Base-by-base conservation (phyloP, 2,113 vertebrate species). In the Diadophis punctatus region DNA sequence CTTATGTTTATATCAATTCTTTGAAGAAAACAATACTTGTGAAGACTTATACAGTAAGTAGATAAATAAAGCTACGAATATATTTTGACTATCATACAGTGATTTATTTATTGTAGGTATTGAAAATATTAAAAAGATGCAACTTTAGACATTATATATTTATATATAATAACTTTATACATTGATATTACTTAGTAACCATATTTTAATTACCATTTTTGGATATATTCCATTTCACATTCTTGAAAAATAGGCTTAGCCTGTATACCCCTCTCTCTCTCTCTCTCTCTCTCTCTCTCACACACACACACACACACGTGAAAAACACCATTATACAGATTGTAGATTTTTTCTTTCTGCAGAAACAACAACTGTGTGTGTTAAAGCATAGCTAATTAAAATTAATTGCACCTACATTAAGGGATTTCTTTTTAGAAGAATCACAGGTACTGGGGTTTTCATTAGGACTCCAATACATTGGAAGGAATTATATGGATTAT, bases 1-100 rank as follows among this genome's bases (percentile, higher is more conserved):
- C 23, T 93, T 94, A 91, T 51, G 91, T 88, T 94, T 93, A 25
- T 85, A 43, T 80, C 34, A 93, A 22, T 92, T 30, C 91, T 95
- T 92, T 84, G 92, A 89, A 18, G 20, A 53, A 86, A 84, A 4
- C 39, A 55, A 25, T 49, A 34, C 4, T 12, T 84, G 16, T 55
- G 39, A 43, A 74, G 30, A 5, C 3, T 34, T 58, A 88, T 10
- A 49, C 25, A 60, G 58, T 60, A 68, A 30, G 10, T 23, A 87
- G 34, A 93, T 34, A 30, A 84, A 74, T 14, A 9, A n/a, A 43
- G n/a, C 1, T 2, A 88, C 43, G 39, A 53, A 6, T 7, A 34
- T 55, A 58, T 34, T 23, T 34, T 23, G n/a, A 18, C 39, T 22
- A 91, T 23, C 27, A 43, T 12, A 43, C 8, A 85, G 52, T n/a